Conservation (phyloP, 2,113 vertebrate species). For the Notarius quadriscutis region DNA sequence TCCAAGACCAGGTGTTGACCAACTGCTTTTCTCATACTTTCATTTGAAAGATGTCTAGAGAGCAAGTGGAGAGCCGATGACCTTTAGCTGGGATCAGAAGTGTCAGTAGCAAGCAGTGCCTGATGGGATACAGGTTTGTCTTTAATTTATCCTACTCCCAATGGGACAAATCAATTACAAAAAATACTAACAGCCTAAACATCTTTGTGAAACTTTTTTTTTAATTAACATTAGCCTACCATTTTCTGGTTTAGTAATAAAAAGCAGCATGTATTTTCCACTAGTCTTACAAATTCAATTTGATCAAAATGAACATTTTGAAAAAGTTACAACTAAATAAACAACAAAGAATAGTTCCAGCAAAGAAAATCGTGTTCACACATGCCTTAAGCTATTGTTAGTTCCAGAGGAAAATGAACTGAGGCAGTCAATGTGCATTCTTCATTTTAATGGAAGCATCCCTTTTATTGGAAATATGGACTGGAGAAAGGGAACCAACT, state of each 20-base stretch:
- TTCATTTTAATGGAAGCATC: constrained; percentile 62
- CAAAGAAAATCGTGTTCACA: constrained; percentile 35
- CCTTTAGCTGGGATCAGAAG: constrained; percentile 46
- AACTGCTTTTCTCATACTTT: constrained; percentile 58
- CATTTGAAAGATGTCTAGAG: constrained; percentile 59
- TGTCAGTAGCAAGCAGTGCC: constrained; percentile 2
- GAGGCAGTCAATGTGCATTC: constrained; percentile 59
- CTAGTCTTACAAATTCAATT: background rate
- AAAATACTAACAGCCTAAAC: background rate
- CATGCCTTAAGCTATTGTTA: constrained; percentile 42
- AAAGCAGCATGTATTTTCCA: background rate
- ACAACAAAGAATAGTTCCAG: constrained; percentile 22
- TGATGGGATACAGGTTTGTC: constrained; percentile 7
- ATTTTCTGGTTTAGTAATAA: background rate
- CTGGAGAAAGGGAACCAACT: constrained; percentile 56
- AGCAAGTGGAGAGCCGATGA: constrained; percentile 52
- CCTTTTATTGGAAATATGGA: constrained; percentile 63
- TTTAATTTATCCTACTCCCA: constrained; percentile 9
- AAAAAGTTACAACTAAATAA: background rate
- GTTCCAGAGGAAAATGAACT: constrained; percentile 35
- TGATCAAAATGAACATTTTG: constrained; percentile 17
- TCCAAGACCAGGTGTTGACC: constrained; percentile 72
- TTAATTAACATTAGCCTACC: background rate
- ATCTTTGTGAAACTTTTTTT: background rate
- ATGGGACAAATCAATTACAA: background rate